phyloP scores from a whole-genome alignment of 2,113 vertebrate genomes.

The Cygnus buccinator region DNA sequence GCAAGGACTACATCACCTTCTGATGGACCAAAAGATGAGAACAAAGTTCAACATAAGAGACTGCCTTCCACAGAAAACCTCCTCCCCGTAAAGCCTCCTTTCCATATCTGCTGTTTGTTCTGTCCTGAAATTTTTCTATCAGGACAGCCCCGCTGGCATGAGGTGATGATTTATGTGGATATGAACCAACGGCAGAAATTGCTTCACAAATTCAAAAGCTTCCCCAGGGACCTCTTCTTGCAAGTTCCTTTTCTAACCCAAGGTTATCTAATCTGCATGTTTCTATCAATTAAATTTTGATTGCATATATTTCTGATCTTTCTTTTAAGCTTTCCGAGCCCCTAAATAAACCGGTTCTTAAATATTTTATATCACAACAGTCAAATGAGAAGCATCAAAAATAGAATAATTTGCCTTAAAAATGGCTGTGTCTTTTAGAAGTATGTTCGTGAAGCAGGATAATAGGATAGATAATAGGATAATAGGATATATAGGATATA shows the following conservation, averaged over 20 bases:
- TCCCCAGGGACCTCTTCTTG: not conserved
- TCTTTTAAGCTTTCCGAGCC: not conserved
- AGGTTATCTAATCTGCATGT: not conserved
- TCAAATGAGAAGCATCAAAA: not conserved
- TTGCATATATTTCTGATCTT: not conserved
- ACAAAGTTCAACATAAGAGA: not conserved
- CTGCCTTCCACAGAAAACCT: not conserved
- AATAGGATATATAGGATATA: too few species aligned
- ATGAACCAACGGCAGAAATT: not conserved
- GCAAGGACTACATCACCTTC: not conserved
- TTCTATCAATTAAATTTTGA: not conserved
- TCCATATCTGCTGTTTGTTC: accelerated
- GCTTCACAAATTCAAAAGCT: not conserved
- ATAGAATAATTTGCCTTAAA: not conserved
- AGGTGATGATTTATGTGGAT: not conserved
- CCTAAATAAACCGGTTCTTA: not conserved
- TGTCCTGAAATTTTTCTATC: accelerated
- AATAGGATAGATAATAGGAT: not conserved
- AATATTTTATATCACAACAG: constrained; percentile 24
- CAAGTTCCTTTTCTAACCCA: constrained; percentile 6
- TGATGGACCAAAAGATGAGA: not conserved
- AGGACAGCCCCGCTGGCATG: accelerated
- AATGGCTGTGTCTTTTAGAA: not conserved
- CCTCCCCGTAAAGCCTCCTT: not conserved
- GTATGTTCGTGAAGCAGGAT: not conserved